These are phyloP conservation scores for Bombus confusus DNA, from an alignment of 1,140 invertebrate species.

Conservation along the genomic window DNA sequence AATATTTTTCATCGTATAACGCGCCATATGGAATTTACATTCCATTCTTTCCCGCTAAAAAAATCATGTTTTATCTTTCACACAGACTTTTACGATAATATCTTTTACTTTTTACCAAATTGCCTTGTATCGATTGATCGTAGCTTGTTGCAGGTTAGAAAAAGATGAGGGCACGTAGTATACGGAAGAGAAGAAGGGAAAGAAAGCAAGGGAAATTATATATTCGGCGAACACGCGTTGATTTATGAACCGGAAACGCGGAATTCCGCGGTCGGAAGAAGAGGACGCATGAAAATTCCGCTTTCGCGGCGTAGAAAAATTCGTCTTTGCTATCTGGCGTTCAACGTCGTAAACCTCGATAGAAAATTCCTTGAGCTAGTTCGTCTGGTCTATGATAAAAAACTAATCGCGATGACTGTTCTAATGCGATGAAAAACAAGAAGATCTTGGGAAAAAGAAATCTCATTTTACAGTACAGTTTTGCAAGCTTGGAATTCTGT, in stretches of 20 bases:
- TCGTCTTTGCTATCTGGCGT: background rate
- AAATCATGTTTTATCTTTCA: background rate
- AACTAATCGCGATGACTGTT: background rate
- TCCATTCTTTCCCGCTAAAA: background rate
- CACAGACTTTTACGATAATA: no score
- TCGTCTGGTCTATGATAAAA: background rate
- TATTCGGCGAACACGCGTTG: background rate
- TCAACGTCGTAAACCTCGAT: background rate
- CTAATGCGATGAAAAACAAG: background rate
- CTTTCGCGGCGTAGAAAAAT: background rate
- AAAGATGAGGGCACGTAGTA: background rate
- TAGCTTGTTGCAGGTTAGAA: background rate
- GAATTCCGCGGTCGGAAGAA: background rate
- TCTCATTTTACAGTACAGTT: background rate
- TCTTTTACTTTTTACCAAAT: background rate
- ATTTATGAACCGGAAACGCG: constrained; percentile 25
- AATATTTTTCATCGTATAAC: background rate
- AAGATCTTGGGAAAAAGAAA: background rate
- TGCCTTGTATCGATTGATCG: background rate
- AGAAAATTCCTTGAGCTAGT: background rate
- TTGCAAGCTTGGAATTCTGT: background rate
- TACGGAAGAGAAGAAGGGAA: background rate
- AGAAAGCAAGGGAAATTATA: constrained; percentile 21
- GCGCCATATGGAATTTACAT: background rate
- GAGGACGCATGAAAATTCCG: constrained; percentile 5